A percentile compares a stretch with the other conserved stretches of the same genome.
These are phyloP conservation scores for Liasis olivaceus DNA, from an alignment of 2,797 vertebrate species.

Conservation along the genomic window DNA sequence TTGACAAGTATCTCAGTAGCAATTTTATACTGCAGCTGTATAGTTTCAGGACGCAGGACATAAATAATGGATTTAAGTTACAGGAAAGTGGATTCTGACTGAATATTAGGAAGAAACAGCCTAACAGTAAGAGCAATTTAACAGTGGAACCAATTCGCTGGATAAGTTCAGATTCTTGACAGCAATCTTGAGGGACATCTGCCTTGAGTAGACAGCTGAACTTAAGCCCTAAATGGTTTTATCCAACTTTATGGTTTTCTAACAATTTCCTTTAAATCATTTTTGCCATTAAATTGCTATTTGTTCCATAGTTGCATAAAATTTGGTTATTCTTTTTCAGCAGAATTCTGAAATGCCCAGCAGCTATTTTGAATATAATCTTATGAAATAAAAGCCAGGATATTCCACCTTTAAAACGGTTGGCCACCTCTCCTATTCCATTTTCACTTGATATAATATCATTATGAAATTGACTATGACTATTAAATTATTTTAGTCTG, in stretches of 20 bases:
- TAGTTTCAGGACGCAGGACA: not conserved
- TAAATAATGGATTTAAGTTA: not conserved
- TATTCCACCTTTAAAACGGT: not conserved
- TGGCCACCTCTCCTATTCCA: conserved; percentile 3
- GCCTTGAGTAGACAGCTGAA: no score
- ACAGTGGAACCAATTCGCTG: not conserved
- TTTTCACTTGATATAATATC: not conserved
- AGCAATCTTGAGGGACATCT: not conserved
- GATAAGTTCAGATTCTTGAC: not conserved
- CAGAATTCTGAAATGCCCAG: not conserved
- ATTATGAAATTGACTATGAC: no score
- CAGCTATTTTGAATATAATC: conserved; percentile 5
- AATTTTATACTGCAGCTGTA: not conserved
- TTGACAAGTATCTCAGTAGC: not conserved
- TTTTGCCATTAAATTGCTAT: not conserved
- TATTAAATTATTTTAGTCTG: no score
- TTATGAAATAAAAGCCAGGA: conserved; percentile 7
- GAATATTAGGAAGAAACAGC: not conserved
- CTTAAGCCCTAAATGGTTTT: no score
- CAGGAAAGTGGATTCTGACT: not conserved
- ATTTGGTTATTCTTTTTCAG: not conserved
- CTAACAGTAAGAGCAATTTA: not conserved
- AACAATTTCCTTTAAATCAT: no score
- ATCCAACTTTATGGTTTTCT: no score
- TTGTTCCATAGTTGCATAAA: not conserved